Percentiles rank a stretch among this genome's conserved stretches.
These are phyloP conservation scores for Rhabdomys dilectus DNA, from an alignment of 2,113 vertebrate species.

Conservation along the genomic window DNA sequence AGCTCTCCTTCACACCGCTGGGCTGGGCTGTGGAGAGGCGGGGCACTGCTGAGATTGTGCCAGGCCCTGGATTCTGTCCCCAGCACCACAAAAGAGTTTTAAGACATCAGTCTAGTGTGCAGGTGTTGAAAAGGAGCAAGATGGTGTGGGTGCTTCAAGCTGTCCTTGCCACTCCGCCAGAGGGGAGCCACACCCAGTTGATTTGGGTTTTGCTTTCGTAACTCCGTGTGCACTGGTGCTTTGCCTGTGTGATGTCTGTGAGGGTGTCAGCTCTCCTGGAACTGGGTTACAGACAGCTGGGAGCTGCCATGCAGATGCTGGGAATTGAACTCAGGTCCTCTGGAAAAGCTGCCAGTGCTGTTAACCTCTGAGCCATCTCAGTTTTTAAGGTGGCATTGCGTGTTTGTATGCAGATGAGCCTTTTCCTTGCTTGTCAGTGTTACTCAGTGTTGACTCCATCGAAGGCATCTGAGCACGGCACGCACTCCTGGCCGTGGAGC, in stretches of 20 bases:
- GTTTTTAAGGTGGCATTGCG: background rate
- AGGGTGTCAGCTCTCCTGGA: no score
- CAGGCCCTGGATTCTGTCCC: background rate
- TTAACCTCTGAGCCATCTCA: no score
- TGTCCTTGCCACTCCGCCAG: background rate
- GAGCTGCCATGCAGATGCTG: no score
- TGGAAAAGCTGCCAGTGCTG: no score
- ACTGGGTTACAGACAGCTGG: no score
- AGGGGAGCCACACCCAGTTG: background rate
- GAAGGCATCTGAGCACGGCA: background rate
- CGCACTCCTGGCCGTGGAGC: background rate
- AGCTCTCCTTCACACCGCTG: background rate
- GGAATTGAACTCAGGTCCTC: no score
- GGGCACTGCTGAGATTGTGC: no score
- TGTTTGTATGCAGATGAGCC: background rate
- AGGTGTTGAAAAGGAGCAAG: background rate
- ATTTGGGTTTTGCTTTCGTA: no score
- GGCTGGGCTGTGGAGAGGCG: background rate
- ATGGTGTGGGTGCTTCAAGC: fast-evolving
- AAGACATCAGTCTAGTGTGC: background rate
- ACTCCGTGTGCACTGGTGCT: no score
- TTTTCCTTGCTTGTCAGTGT: background rate
- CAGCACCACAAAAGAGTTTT: background rate
- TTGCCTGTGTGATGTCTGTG: no score
- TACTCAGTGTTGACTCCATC: no score